phyloP scores from a whole-genome alignment of 2,113 vertebrate species.

The Cisticola juncidis region DNA sequence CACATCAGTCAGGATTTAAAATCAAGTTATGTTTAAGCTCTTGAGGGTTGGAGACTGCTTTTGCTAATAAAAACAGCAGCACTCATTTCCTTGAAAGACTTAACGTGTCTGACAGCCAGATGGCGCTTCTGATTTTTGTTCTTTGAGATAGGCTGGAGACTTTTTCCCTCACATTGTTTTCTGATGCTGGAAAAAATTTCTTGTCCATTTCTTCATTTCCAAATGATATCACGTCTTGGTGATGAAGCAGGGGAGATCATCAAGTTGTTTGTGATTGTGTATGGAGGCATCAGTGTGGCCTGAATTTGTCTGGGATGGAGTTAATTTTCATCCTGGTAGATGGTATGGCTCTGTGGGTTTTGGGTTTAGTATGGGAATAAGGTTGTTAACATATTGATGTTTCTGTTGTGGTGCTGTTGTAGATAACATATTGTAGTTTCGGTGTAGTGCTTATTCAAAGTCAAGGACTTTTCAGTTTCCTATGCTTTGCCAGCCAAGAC shows the following conservation, averaged over 20 bases:
- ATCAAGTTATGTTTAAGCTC: neutral
- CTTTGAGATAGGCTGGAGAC: neutral
- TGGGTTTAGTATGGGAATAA: neutral
- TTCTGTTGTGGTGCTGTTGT: neutral
- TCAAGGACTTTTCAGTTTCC: neutral
- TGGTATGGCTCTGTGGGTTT: neutral
- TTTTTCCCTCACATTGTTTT: neutral
- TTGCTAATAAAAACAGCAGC: neutral
- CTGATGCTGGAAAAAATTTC: neutral
- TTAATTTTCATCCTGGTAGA: neutral
- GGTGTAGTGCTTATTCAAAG: neutral
- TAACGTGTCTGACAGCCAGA: neutral
- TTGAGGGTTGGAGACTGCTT: neutral
- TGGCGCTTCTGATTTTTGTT: neutral
- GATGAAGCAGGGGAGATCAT: neutral
- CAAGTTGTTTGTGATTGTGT: neutral
- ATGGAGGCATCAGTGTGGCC: neutral
- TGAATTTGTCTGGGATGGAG: neutral
- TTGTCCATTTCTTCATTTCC: neutral
- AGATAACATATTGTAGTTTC: neutral
- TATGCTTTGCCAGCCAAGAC: neutral
- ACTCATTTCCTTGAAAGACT: neutral
- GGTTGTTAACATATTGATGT: neutral
- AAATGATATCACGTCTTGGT: neutral
- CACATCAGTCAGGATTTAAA: neutral